These are phyloP conservation scores for Hippoglossus stenolepis DNA, from an alignment of 2,113 vertebrate genomes.

Conservation along the genomic window DNA sequence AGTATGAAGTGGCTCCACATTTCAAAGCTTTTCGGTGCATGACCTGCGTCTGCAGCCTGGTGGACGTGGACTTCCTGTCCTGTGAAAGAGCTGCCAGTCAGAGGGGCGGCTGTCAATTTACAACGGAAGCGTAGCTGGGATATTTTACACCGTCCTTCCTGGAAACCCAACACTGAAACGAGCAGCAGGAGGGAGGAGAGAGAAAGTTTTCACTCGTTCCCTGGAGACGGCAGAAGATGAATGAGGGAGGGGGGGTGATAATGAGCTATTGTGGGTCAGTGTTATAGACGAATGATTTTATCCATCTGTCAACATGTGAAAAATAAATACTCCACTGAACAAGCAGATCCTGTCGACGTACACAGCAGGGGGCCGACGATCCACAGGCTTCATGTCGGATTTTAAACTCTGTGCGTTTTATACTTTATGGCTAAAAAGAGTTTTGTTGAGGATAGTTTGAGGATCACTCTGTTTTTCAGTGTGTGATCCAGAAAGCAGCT, in stretches of 20 bases:
- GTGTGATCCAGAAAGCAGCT: not conserved
- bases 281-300: not conserved
- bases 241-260: slow-evolving; percentile 49
- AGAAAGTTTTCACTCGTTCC: slow-evolving; percentile 57
- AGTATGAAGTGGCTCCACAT: slow-evolving; percentile 13
- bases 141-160: slow-evolving; percentile 74
- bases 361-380: not conserved
- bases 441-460: too few species aligned
- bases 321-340: not conserved
- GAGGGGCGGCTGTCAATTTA: slow-evolving; percentile 49
- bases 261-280: slow-evolving; percentile 15
- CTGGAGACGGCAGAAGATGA: slow-evolving; percentile 47
- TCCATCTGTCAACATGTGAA: not conserved
- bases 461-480: not conserved
- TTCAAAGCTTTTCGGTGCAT: slow-evolving; percentile 36
- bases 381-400: not conserved
- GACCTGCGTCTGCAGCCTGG: slow-evolving; percentile 25
- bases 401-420: not conserved
- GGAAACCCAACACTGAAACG: slow-evolving; percentile 63
- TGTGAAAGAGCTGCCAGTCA: slow-evolving; percentile 61
- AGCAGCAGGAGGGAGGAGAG: slow-evolving; percentile 62
- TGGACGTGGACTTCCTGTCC: slow-evolving; percentile 63
- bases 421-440: not conserved
- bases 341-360: not conserved
- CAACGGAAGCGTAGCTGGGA: slow-evolving; percentile 63